Percentiles rank a stretch among this genome's conserved stretches.
phyloP scores from a whole-genome alignment of 92 coral and sea anemone species.

The Micromussa lordhowensis region DNA sequence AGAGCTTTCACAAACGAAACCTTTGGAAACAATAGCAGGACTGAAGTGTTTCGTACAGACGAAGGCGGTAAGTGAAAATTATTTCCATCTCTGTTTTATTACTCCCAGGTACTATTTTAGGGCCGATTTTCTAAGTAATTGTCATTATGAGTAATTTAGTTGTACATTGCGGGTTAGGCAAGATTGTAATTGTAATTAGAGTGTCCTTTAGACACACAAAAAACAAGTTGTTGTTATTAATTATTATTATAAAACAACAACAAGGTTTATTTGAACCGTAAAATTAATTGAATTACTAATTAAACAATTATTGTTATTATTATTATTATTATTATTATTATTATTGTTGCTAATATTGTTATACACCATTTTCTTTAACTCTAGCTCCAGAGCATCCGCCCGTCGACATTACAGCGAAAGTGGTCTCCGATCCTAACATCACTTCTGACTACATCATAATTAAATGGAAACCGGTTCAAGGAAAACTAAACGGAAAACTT shows the following conservation, averaged over 20 bases:
- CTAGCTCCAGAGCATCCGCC: conserved; percentile 63
- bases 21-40: background rate
- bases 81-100: background rate
- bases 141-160: too few species aligned
- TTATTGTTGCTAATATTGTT: too few species aligned
- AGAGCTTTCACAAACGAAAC: conserved; percentile 1
- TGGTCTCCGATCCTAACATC: background rate
- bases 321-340: too few species aligned
- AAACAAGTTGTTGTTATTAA: too few species aligned
- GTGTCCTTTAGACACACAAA: too few species aligned
- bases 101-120: background rate
- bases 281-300: too few species aligned
- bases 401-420: conserved; percentile 3
- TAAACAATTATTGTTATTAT: too few species aligned
- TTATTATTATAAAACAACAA: too few species aligned
- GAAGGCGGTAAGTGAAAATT: conserved; percentile 25
- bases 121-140: background rate
- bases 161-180: too few species aligned
- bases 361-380: background rate
- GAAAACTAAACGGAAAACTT: conserved; percentile 40
- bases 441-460: conserved; percentile 51
- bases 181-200: too few species aligned
- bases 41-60: background rate
- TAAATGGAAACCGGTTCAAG: conserved; percentile 43
- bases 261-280: too few species aligned